phyloP scores from a whole-genome alignment of 2,888 invertebrate genomes.

The Thereva nobilitata region DNA sequence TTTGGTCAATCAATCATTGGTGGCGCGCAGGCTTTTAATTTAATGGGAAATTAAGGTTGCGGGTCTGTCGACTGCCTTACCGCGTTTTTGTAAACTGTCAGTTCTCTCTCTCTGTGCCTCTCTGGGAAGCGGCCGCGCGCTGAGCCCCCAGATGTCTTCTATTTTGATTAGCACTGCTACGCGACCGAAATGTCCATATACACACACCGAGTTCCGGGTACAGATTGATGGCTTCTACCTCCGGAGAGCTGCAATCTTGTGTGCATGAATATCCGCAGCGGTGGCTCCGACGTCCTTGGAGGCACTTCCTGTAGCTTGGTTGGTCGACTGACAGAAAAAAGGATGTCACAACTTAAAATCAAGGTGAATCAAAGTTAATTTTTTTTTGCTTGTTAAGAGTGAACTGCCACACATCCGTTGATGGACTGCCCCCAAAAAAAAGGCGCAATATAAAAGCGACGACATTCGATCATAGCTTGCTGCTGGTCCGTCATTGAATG shows the following conservation, averaged over 20 bases:
- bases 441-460: too few relatives aligned
- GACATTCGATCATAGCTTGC: too few relatives aligned
- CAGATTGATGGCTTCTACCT: neutral
- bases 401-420: neutral
- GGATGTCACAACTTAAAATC: too few relatives aligned
- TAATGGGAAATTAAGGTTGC: constrained; percentile 41
- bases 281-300: too few relatives aligned
- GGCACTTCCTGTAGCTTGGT: neutral
- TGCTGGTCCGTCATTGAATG: too few relatives aligned
- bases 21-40: constrained; percentile 40
- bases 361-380: too few relatives aligned
- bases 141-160: constrained; percentile 19
- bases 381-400: neutral
- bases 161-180: constrained; percentile 27
- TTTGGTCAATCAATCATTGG: constrained; percentile 39
- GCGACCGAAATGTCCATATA: constrained; percentile 20
- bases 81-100: constrained; percentile 21
- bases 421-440: neutral
- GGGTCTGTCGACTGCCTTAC: neutral
- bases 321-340: neutral
- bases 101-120: neutral
- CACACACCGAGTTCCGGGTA: constrained; percentile 8
- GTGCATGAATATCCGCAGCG: too few relatives aligned
- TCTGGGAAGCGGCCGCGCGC: neutral
- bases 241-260: neutral